These are phyloP conservation scores for Lysandra coridon DNA, from an alignment of 2,888 invertebrate genomes.

Conservation along the genomic window DNA sequence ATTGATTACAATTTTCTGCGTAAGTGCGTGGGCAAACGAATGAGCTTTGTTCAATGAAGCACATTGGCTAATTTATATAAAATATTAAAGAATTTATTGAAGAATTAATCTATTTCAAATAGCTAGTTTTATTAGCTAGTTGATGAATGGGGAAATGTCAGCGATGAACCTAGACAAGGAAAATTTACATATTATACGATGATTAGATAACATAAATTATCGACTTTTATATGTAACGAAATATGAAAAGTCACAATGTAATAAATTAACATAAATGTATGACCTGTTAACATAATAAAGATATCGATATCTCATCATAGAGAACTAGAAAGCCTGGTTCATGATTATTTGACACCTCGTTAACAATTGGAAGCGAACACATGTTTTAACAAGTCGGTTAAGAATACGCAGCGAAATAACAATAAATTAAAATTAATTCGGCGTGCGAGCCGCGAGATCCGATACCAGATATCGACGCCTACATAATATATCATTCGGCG, in stretches of 20 bases:
- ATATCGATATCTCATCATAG: neutral
- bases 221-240: neutral
- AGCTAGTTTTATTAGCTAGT: neutral
- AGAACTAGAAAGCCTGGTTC: conserved; percentile 12
- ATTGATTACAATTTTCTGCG: neutral
- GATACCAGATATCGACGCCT: conserved; percentile 79
- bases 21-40: too few relatives aligned
- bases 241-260: conserved; percentile 13
- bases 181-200: neutral
- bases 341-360: conserved; percentile 1
- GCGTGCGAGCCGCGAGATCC: conserved; percentile 80
- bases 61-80: neutral
- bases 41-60: neutral
- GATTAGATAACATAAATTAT: neutral
- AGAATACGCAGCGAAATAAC: conserved; percentile 76
- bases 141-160: neutral
- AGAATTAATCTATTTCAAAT: neutral
- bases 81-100: neutral
- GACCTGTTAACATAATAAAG: conserved; percentile 20
- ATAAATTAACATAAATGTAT: conserved; percentile 16
- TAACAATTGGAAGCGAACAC: conserved; percentile 43
- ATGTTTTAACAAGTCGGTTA: conserved; percentile 47
- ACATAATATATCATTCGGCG: conserved; percentile 78
- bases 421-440: conserved; percentile 82
- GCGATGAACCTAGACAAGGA: neutral